Percentiles rank a stretch among this genome's conserved stretches.
Conservation (phyloP, 2,888 invertebrate genomes). For the Ommatoiulus sabulosus region DNA sequence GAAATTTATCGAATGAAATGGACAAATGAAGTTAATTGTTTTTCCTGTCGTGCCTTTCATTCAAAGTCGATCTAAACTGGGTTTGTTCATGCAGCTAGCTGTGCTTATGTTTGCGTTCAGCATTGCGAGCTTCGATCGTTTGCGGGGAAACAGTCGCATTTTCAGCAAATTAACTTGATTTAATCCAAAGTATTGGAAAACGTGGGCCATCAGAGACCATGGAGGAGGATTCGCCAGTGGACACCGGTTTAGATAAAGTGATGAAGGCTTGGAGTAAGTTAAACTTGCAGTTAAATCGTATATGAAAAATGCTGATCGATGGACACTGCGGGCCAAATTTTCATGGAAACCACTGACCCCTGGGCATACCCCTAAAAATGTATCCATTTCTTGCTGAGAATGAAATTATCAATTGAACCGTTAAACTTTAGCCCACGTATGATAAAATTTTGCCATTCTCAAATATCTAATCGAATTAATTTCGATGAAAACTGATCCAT, state of each 20-base stretch:
- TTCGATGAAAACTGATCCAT: no score
- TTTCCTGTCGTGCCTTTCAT: background rate
- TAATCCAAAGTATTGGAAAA: background rate
- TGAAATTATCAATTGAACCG: no score
- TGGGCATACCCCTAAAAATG: background rate
- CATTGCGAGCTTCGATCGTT: background rate
- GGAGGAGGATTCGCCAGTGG: conserved; percentile 27
- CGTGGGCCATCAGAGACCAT: background rate
- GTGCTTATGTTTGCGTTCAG: background rate
- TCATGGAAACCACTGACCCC: background rate
- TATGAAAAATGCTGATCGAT: background rate
- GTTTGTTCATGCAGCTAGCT: background rate
- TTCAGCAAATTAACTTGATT: background rate
- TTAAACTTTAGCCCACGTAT: no score
- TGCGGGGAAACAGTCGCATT: conserved; percentile 14
- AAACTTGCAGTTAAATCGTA: background rate
- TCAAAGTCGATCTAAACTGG: background rate
- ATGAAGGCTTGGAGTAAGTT: conserved; percentile 49
- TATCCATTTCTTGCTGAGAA: no score
- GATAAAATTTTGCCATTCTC: no score
- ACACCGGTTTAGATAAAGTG: conserved; percentile 42
- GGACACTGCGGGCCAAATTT: background rate
- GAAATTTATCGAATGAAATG: conserved; percentile 27
- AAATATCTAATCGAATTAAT: no score
- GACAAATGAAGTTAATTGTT: conserved; percentile 11